Conservation (phyloP, 2,888 invertebrate species). For the Pharmacophagus antenor region DNA sequence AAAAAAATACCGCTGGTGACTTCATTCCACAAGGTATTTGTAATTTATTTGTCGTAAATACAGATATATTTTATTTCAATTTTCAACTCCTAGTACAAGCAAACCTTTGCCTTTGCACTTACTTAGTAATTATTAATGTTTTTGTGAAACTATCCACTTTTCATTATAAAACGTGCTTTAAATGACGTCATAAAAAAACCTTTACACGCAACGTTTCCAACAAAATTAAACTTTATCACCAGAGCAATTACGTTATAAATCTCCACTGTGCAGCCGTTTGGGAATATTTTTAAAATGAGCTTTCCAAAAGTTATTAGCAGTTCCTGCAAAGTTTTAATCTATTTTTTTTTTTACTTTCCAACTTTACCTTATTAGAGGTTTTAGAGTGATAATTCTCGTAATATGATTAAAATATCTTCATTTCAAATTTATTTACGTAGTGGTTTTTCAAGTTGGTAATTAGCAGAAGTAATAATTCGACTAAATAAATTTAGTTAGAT, state of each 20-base stretch:
- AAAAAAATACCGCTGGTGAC: no score
- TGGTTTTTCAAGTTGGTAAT: no score
- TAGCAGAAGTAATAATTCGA: no score
- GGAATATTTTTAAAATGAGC: conserved; percentile 9
- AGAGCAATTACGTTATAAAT: conserved; percentile 15
- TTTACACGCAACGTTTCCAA: not conserved
- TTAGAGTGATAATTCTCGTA: not conserved
- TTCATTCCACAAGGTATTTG: no score
- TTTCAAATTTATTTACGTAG: not conserved
- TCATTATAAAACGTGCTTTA: no score
- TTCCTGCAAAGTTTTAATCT: not conserved
- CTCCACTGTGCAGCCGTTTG: conserved; percentile 5
- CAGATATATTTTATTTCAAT: no score
- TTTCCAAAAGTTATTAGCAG: conserved; percentile 9
- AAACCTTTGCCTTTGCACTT: no score
- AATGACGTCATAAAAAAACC: not conserved
- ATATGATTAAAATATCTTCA: not conserved
- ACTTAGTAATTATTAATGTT: no score
- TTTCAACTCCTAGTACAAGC: no score
- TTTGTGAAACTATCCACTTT: no score
- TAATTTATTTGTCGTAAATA: no score
- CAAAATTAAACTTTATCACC: not conserved
- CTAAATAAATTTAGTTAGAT: no score
- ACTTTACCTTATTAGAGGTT: not conserved
- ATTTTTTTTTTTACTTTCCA: not conserved